Base-by-base conservation (phyloP, 2,888 invertebrate genomes). In the Folsomia manolachei region DNA sequence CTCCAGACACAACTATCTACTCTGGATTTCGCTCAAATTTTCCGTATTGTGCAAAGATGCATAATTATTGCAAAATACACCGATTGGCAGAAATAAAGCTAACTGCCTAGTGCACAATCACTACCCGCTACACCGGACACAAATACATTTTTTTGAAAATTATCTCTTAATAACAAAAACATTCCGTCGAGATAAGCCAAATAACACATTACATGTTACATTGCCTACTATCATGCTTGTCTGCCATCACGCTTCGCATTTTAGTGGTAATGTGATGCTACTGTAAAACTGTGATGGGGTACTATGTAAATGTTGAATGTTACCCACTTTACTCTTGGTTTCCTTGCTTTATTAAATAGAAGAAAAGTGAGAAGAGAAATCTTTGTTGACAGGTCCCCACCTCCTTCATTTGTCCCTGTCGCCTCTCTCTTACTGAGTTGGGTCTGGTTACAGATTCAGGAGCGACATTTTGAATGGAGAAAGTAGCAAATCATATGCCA, bases 301-400 rank as follows among this genome's bases (percentile, higher is more conserved):
- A 39, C 7, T 4, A 39, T 39, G 39, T 14, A 39, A 39, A 39
- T 39, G 39, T 39, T 39, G n/a, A n/a, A n/a, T n/a, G n/a, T n/a
- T 39, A 14, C 39, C 39, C 39, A 39, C 39, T 39, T 39, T 39
- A 9, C 39, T 39, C 39, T 39, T 39, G 39, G 39, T 14, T 14
- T 39, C 39, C 7, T 39, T 39, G 39, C 39, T 39, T 39, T 39
- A 39, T 39, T 39, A 39, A 39, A 39, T 39, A 14, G 39, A 14
- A 39, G 39, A 39, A 39, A 39, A 39, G 39, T 39, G 39, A 39
- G 39, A 9, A 9, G 39, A 39, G 39, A 39, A 39, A 39, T 21
- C 4, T 56, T 56, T 25, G 63, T 27, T 63, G 63, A 63, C 63
- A 63, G 63, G 63, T 63, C n/a, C 27, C 62, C 21, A 24, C 19